Evolutionary conservation across 2,113 vertebrate genomes (phyloP), one percentile per base, ranked within the genome.

Genomic region (Heterotilapia buettikoferi): DNA sequence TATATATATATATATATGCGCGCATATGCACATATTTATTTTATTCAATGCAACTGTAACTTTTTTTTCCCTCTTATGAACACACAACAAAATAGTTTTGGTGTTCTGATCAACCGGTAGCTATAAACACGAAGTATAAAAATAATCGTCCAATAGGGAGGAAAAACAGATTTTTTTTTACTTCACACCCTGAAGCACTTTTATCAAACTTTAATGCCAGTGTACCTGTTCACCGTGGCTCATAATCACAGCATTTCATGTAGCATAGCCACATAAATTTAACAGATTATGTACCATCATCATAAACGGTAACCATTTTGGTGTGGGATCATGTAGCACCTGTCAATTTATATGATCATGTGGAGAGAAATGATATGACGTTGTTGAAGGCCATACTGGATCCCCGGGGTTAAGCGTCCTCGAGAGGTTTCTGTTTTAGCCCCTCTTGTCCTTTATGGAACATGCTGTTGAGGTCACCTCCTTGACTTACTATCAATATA

Each of bases 331-430:
- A 19, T 50, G 71, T 31, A 1, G 43, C 9, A 78, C 18, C 1
- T 31, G 14, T 76, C 3, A 76, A 4, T 76, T 18, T 76, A 76
- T 47, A 6, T 19, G 71, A 19, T 19, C 16, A 19, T 76, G 43
- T 12, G 40, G 71, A 12, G 71, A 73, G 21, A 73, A 73, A 45
- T 26, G 1, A 73, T 45, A 2, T 11, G 40, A 3, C 1, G 5
- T 11, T 73, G 43, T 26, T 14, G n/a, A 18, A 63, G 36, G n/a
- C 38, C n/a, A 71, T 43, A 43, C n/a, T 26, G 68, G 38, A 43
- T 6, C 21, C 68, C 8, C 21, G 2, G 13, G 14, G 21, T 73
- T 71, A 3, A 10, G 36, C 5, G n/a, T 0, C 0, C 66, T 26
- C 1, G 0, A 24, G 43, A 3, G 4, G 16, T 50, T 50, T 76